Conservation (phyloP, 2,113 vertebrate genomes). For the Eudorcas thomsonii region DNA sequence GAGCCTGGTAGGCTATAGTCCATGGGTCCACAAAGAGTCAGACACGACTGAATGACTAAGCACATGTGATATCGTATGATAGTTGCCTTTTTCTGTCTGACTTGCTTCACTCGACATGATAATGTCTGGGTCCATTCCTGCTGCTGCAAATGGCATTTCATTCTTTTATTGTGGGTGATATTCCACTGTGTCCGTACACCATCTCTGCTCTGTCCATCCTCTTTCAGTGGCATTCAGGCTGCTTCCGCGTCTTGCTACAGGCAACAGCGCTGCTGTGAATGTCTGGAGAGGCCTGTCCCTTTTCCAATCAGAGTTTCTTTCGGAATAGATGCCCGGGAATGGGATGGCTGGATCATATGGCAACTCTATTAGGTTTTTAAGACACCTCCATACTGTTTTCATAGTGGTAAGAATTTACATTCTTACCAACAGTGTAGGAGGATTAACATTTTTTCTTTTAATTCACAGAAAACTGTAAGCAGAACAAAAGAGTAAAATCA, state of each 20-base stretch:
- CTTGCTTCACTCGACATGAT: not conserved
- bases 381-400: not conserved
- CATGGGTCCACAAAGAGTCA: not conserved
- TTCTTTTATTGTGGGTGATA: not conserved
- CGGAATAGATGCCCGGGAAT: not conserved
- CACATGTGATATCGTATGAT: not conserved
- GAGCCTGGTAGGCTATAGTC: not conserved
- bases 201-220: not conserved
- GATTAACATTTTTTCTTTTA: not conserved
- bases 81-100: not conserved
- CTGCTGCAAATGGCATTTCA: not conserved
- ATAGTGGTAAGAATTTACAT: not conserved
- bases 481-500: not conserved
- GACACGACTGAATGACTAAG: not conserved
- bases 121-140: not conserved
- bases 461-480: not conserved
- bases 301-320: not conserved
- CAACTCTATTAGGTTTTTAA: not conserved
- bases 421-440: not conserved
- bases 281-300: not conserved
- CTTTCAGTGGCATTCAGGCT: not conserved
- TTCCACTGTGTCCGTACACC: rapidly evolving
- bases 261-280: not conserved
- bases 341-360: not conserved
- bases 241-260: no score